Evolutionary conservation across 2,797 vertebrate species (phyloP), one percentile per base, ranked within the genome.

Genomic region (Moxostoma hubbsi): DNA sequence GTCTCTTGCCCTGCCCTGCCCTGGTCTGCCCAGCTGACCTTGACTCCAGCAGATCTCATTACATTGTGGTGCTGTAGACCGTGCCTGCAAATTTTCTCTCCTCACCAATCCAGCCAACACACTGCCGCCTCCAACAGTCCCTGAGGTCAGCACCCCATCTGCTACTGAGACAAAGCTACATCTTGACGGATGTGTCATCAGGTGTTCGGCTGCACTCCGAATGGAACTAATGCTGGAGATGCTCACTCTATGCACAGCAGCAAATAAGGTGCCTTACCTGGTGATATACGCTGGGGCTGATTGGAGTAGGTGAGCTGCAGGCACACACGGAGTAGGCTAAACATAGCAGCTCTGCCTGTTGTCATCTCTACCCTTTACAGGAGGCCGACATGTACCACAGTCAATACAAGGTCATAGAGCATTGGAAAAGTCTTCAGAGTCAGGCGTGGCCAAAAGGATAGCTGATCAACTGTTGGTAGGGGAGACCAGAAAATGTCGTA

Each of bases 231-330:
- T 69, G 71, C 80, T 77, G 73, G 80, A 75, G 79, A 84, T 78
- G 36, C 64, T 68, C 59, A 79, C 83, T 75, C 81, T 81, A 81
- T 77, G 81, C 82, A 82, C 82, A 79, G 50, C 79, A 81, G 78
- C 80, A 87, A 87, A 89, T 83, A 82, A 87, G 77, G 59, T 83
- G 85, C 71, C 84, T 89, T 87, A 90, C 86, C 86, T 88, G 89
- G 82, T 83, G 86, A 77, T 55, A 79, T 82, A 72, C 63, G 79
- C 75, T 83, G 86, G 69, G 15, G 89, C 86, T 92, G 90, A 88
- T 88, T 86, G 36, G 36, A 36, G 36, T 36, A 85, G 83, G 83
- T 82, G 85, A 79, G 66, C 46, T 46, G 66, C 84, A 61, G 75
- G 85, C 67, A 64, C 77, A 86, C 83, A 86, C 81, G 73, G 81